phyloP scores from a whole-genome alignment of 2,797 vertebrate species.

The Pygocentrus nattereri region DNA sequence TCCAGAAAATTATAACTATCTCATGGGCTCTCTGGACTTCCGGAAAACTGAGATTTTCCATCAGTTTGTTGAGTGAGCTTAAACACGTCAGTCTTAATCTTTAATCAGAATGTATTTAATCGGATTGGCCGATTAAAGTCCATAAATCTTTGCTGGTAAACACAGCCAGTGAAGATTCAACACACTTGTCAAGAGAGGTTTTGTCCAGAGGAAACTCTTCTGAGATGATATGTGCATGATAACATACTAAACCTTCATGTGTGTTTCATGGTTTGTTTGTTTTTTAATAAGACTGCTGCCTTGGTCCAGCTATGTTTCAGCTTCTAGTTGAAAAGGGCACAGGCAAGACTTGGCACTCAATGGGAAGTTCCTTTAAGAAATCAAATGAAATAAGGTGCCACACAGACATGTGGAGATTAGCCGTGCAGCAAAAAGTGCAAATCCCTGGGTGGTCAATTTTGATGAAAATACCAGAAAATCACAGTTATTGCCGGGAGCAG shows the following conservation, averaged over 20 bases:
- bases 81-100: too few species aligned
- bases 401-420: constrained; percentile 55
- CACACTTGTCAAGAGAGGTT: neutral
- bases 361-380: constrained; percentile 42
- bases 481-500: constrained; percentile 53
- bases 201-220: neutral
- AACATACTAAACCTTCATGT: neutral
- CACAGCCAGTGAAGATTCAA: constrained; percentile 8
- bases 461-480: constrained; percentile 59
- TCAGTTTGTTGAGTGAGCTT: too few species aligned
- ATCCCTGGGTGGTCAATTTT: constrained; percentile 56
- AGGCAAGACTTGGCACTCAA: constrained; percentile 6
- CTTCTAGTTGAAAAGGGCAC: neutral
- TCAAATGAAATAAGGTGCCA: constrained; percentile 54
- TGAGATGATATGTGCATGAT: neutral
- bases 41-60: too few species aligned
- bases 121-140: too few species aligned
- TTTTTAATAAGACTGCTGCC: neutral
- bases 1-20: too few species aligned
- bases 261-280: too few species aligned
- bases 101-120: too few species aligned
- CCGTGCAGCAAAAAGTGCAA: constrained; percentile 49
- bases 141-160: too few species aligned
- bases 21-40: too few species aligned
- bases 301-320: neutral